Percentiles rank a stretch among this genome's conserved stretches.
Conservation (phyloP, 1,140 invertebrate genomes). For the Lepeophtheirus salmonis region DNA sequence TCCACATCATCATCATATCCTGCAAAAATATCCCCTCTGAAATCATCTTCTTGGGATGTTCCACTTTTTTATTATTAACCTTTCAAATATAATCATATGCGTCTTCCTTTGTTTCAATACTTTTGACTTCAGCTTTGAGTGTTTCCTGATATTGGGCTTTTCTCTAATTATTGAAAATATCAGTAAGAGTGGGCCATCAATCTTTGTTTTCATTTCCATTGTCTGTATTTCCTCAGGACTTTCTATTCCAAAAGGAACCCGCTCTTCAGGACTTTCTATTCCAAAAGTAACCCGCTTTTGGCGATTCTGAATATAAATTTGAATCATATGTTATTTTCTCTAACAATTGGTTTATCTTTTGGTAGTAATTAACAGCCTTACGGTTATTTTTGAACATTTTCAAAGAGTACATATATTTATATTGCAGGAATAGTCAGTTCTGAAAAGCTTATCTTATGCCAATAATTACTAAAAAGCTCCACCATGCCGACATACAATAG, state of each 20-base stretch:
- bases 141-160: conserved; percentile 50
- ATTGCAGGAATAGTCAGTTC: conserved; percentile 53
- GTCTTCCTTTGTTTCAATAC: conserved; percentile 3
- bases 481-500: conserved; percentile 52
- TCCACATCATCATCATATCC: conserved; percentile 7
- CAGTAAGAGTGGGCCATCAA: conserved; percentile 47
- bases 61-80: conserved; percentile 17
- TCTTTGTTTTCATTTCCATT: conserved; percentile 52
- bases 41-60: conserved; percentile 12
- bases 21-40: conserved; percentile 4
- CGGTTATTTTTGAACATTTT: conserved; percentile 61
- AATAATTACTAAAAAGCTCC: conserved; percentile 53
- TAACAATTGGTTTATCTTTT: conserved; percentile 38
- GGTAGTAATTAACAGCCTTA: conserved; percentile 52
- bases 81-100: conserved; percentile 9
- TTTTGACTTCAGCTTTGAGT: conserved; percentile 34
- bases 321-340: conserved; percentile 35
- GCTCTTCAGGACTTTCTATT: conserved; percentile 51
- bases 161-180: conserved; percentile 50
- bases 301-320: too few relatives aligned
- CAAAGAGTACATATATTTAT: conserved; percentile 32
- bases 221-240: conserved; percentile 46
- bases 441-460: conserved; percentile 54
- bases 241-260: conserved; percentile 44
- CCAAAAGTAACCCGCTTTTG: too few relatives aligned